Evolutionary conservation across 2,113 vertebrate genomes (phyloP), one percentile per base, ranked within the genome.

Genomic region (Varanus komodoensis): DNA sequence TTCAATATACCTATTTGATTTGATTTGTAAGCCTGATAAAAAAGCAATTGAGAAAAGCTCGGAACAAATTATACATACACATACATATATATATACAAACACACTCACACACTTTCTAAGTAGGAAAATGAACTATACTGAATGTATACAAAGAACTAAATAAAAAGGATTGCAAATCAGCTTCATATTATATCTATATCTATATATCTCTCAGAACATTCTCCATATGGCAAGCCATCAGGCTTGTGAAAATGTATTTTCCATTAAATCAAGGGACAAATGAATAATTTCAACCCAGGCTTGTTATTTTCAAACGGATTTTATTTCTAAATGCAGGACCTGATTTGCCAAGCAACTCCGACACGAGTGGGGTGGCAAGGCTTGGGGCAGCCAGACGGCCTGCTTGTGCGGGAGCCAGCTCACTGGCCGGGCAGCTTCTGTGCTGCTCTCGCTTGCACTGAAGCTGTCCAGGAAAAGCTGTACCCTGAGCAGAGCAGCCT

Each of bases 1-100:
- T 96, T 97, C 97, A 98, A 98, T 97, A 98, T 97, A 97, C 97
- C 97, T 97, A 96, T 97, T 97, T 98, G 97, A 98, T 98, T 97
- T 97, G 97, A 98, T 98, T 98, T 97, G 97, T 97, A 98, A 98
- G 97, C 96, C 95, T 97, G 97, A 97, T 97, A 97, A 97, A 97
- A 97, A 98, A 97, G 97, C 97, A 97, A 98, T 97, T 68, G 96
- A 96, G 96, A 96, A 97, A 97, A 97, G 95, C 97, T 97, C 95
- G 96, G 94, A 91, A 96, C 92, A 95, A 97, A 96, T 97, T 95
- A 95, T 94, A 95, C 93, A 92, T 86, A 73, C 90, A 87, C 3
- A 50, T 29, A 14, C 19, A 38, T 48, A 83, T 6, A 67, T 6
- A 67, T 29, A 68, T 8, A 78, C 54, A 78, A 27, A 78, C 32